phyloP scores from a whole-genome alignment of 2,888 invertebrate genomes.

The Eupithecia vulgata region DNA sequence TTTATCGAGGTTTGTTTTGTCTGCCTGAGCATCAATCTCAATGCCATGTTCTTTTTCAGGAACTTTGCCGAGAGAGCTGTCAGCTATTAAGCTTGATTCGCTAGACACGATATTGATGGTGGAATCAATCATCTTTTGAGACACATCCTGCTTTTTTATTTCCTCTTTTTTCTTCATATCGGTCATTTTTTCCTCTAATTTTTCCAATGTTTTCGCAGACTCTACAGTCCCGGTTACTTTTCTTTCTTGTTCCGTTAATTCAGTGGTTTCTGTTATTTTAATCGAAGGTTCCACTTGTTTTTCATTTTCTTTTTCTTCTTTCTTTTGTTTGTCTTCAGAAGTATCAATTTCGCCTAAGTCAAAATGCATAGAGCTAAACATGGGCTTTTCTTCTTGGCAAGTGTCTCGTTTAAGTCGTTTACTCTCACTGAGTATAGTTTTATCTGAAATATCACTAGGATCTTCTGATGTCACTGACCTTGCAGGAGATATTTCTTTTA shows the following conservation, averaged over 20 bases:
- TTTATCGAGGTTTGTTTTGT: constrained; percentile 24
- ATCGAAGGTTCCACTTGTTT: constrained; percentile 16
- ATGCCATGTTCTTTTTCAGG: constrained; percentile 60
- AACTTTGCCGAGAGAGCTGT: constrained; percentile 55
- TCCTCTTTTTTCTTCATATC: constrained; percentile 66
- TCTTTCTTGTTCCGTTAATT: constrained; percentile 47
- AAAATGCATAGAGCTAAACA: constrained; percentile 22
- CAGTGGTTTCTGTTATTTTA: neutral
- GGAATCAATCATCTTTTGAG: constrained; percentile 34
- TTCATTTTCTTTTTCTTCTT: constrained; percentile 32
- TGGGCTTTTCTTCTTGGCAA: constrained; percentile 33
- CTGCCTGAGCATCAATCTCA: constrained; percentile 54
- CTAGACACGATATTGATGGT: constrained; percentile 54
- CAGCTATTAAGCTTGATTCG: constrained; percentile 56
- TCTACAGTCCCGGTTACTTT: constrained; percentile 64
- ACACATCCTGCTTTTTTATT: constrained; percentile 9
- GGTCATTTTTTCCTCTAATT: constrained; percentile 75
- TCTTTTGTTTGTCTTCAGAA: constrained; percentile 26
- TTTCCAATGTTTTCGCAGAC: constrained; percentile 75
- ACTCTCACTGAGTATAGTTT: constrained; percentile 73
- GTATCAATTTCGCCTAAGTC: constrained; percentile 28
- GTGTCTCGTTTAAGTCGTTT: constrained; percentile 61
- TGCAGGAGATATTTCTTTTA: constrained; percentile 70
- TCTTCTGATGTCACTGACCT: constrained; percentile 81
- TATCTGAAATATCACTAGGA: constrained; percentile 74